Conservation (phyloP, 2,888 invertebrate genomes). For the Thecophora atra region DNA sequence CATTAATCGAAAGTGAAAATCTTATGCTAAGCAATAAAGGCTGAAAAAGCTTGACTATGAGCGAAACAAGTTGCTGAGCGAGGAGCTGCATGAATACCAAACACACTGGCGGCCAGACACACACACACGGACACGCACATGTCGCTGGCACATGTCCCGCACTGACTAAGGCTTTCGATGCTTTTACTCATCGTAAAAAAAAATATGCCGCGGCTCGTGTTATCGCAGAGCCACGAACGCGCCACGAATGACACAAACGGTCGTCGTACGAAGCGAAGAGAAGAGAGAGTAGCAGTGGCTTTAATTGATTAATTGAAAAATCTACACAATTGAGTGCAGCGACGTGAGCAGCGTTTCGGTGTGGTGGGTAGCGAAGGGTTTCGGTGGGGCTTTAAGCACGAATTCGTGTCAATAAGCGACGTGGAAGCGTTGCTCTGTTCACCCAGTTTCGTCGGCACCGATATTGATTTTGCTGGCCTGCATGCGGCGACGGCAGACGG, state of each 20-base stretch:
- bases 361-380: not conserved
- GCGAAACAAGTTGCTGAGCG: not conserved
- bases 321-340: not conserved
- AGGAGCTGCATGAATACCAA: slow-evolving; percentile 15
- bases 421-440: not conserved
- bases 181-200: no score
- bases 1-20: no score
- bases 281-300: not conserved
- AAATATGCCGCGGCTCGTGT: not conserved
- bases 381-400: not conserved
- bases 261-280: not conserved
- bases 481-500: no score
- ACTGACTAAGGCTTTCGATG: not conserved
- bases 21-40: no score
- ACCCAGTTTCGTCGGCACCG: no score
- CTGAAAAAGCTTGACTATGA: not conserved
- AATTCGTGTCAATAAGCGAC: not conserved
- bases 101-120: not conserved
- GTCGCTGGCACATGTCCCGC: not conserved
- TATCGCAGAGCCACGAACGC: not conserved
- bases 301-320: slow-evolving; percentile 25
- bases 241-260: not conserved
- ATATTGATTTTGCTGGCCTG: no score
- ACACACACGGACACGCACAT: slow-evolving; percentile 18
- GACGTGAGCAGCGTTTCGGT: not conserved